Percentiles rank a stretch among this genome's conserved stretches.
Conservation (phyloP, 35 echinoderm and acorn worm genomes). For the Lytechinus variegatus region DNA sequence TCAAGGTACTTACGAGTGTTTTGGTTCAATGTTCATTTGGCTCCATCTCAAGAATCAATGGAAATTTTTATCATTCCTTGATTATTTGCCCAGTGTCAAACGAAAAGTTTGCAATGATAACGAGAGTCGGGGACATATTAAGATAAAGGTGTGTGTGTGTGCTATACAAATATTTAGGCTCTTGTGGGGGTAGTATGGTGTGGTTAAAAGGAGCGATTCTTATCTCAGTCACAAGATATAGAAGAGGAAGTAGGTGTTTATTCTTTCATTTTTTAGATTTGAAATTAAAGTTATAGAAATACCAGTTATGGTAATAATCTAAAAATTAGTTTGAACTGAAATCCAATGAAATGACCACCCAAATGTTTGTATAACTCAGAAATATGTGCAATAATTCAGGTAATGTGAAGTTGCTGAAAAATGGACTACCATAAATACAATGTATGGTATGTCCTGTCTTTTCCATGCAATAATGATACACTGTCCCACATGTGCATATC, state of each 20-base stretch:
- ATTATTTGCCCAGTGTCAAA: background rate
- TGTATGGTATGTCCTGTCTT: no score
- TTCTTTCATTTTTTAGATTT: background rate
- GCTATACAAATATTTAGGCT: background rate
- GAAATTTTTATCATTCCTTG: background rate
- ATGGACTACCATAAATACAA: no score
- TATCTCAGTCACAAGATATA: background rate
- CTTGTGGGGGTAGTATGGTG: background rate
- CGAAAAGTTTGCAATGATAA: background rate
- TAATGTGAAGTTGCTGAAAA: no score
- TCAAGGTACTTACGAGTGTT: background rate
- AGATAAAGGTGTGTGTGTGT: background rate
- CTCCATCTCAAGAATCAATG: background rate
- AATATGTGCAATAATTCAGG: no score
- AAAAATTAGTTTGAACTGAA: no score
- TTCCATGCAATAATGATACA: no score
- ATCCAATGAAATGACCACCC: no score
- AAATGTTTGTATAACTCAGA: no score
- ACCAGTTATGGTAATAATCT: no score
- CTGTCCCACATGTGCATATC: no score
- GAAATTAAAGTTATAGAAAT: background rate
- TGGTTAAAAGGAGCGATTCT: background rate
- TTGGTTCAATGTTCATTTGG: background rate
- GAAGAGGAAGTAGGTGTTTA: background rate
- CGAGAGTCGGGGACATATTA: background rate